Percentiles rank a stretch among this genome's conserved stretches.
These are phyloP conservation scores for Pseudolaguvia tuberculata DNA, from an alignment of 2,113 vertebrate genomes.

Conservation along the genomic window DNA sequence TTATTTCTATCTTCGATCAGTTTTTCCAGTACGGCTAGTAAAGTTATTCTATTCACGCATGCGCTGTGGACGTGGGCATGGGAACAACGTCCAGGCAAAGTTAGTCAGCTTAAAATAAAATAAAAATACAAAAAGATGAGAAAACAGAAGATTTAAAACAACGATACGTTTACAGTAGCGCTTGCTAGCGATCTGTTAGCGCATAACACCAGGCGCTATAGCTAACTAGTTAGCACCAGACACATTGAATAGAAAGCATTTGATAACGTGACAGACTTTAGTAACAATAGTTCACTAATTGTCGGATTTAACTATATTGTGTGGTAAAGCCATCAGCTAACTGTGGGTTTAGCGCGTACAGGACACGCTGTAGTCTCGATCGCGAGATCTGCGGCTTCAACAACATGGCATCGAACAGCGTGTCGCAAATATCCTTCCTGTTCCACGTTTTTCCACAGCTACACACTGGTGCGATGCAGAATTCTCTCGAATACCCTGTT, in stretches of 20 bases:
- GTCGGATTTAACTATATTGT: too few species aligned
- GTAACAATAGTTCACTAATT: too few species aligned
- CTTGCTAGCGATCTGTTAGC: neutral
- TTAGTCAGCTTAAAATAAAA: neutral
- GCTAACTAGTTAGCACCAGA: neutral
- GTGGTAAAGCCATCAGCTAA: neutral
- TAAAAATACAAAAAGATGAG: too few species aligned
- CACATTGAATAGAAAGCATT: neutral
- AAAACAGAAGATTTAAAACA: neutral
- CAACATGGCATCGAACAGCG: neutral
- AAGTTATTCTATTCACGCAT: too few species aligned
- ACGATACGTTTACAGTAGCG: neutral
- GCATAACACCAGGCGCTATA: neutral
- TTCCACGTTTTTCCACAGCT: too few species aligned
- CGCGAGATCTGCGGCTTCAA: neutral
- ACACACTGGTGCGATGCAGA: neutral
- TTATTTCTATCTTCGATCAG: too few species aligned
- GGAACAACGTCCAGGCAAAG: neutral
- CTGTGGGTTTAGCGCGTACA: too few species aligned
- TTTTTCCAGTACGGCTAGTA: too few species aligned
- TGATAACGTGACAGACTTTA: neutral
- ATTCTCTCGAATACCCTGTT: neutral
- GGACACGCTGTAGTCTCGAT: too few species aligned
- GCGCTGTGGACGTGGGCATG: too few species aligned
- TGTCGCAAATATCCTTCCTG: neutral